Conservation (phyloP, 2,113 vertebrate species). For the Trogon melanurus region DNA sequence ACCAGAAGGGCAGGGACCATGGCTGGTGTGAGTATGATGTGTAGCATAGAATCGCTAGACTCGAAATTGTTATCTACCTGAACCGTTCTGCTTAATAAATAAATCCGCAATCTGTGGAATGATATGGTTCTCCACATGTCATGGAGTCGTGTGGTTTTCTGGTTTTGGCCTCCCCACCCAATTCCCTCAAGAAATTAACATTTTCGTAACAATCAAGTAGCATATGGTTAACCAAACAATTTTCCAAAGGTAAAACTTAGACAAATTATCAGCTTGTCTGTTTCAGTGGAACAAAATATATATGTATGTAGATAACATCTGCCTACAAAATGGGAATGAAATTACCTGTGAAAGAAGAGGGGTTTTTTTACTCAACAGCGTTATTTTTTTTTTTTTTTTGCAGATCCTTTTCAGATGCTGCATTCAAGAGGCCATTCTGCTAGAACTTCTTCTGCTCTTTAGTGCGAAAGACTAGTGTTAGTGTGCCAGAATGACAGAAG, state of each 20-base stretch:
- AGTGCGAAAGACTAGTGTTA: not conserved
- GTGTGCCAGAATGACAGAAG: not conserved
- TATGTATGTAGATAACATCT: not conserved
- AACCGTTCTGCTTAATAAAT: not conserved
- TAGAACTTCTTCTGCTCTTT: not conserved
- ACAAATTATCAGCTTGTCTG: not conserved
- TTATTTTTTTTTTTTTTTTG: not conserved
- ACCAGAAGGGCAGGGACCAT: not conserved
- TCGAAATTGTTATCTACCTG: not conserved
- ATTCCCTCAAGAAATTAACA: not conserved
- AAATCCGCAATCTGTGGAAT: not conserved
- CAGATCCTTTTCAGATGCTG: not conserved
- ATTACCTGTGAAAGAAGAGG: not conserved
- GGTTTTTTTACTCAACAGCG: not conserved
- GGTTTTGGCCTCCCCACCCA: not conserved
- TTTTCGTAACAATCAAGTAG: not conserved
- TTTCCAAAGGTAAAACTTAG: not conserved
- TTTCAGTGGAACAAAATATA: not conserved
- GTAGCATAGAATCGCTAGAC: not conserved
- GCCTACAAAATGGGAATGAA: not conserved
- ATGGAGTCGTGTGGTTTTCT: not conserved
- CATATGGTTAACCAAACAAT: not conserved
- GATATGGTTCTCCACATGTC: not conserved
- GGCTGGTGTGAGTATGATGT: not conserved
- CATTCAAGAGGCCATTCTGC: not conserved